Conservation (phyloP, 53 echinoderm and acorn worm genomes). For the Paracentrotus lividus region DNA sequence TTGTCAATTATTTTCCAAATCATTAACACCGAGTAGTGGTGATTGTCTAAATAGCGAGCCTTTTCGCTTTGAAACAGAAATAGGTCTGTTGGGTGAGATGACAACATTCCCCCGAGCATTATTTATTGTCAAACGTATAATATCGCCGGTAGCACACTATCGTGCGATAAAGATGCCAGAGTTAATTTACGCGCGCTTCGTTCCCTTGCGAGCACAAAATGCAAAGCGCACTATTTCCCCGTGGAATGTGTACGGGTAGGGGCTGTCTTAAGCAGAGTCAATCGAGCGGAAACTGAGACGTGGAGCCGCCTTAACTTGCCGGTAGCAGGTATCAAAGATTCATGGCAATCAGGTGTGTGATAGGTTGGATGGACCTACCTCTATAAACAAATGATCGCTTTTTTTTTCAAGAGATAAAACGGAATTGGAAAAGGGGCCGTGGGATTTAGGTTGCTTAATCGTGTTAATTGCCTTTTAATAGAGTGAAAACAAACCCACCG, state of each 20-base stretch:
- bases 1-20: neutral
- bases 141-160: neutral
- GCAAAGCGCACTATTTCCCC: neutral
- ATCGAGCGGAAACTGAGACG: neutral
- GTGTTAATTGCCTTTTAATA: neutral
- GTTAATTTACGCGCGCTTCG: neutral
- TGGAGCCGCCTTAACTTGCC: neutral
- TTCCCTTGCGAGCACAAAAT: neutral
- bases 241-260: neutral
- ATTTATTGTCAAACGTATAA: neutral
- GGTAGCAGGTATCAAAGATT: slow-evolving; percentile 9
- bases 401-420: neutral
- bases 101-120: neutral
- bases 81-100: neutral
- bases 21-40: neutral
- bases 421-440: neutral
- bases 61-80: neutral
- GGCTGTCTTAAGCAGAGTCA: neutral
- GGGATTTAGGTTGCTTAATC: slow-evolving; percentile 21
- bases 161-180: neutral
- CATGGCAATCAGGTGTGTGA: neutral
- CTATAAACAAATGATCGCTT: neutral
- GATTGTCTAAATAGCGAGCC: neutral
- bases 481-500: neutral
- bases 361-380: neutral